Percentiles rank a stretch among this genome's conserved stretches.
These are phyloP conservation scores for Nerophis lumbriciformis DNA, from an alignment of 2,113 vertebrate genomes.

Conservation along the genomic window DNA sequence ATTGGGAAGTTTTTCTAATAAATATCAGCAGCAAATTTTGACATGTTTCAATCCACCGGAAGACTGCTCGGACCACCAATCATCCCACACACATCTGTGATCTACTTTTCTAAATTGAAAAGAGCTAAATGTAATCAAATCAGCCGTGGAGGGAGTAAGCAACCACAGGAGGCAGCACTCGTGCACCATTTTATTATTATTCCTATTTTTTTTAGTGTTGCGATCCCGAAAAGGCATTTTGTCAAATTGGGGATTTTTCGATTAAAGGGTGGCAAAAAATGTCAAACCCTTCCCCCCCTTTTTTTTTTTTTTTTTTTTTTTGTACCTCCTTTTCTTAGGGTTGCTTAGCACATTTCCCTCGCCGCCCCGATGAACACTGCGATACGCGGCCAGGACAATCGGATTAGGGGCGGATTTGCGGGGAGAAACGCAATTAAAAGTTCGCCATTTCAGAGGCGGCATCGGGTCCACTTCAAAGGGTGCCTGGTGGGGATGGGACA, in stretches of 20 bases:
- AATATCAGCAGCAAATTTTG: background rate
- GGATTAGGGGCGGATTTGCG: slow-evolving; percentile 58
- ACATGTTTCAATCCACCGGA: slow-evolving; percentile 9
- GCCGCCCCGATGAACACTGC: slow-evolving; percentile 46
- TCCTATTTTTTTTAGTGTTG: too few relatives aligned
- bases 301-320: too few relatives aligned
- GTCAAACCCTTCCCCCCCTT: too few relatives aligned
- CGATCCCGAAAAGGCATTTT: slow-evolving; percentile 7
- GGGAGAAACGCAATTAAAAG: slow-evolving; percentile 69
- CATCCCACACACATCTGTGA: slow-evolving; percentile 61
- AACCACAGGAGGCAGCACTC: slow-evolving; percentile 45
- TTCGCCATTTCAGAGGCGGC: slow-evolving; percentile 56
- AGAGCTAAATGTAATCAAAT: slow-evolving; percentile 67
- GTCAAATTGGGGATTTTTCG: too few relatives aligned
- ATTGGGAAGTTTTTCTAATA: background rate
- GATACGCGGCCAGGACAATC: slow-evolving; percentile 55
- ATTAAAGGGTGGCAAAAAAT: background rate
- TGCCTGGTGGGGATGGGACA: slow-evolving; percentile 49
- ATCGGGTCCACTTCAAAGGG: slow-evolving; percentile 66
- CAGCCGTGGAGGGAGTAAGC: slow-evolving; percentile 44
- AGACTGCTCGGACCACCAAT: slow-evolving; percentile 35
- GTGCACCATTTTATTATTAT: slow-evolving; percentile 42
- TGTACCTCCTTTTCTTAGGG: slow-evolving; percentile 19
- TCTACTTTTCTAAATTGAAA: slow-evolving; percentile 63
- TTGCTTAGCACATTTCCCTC: slow-evolving; percentile 44